Conservation (phyloP, 35 echinoderm and acorn worm species). For the Eucidaris tribuloides region DNA sequence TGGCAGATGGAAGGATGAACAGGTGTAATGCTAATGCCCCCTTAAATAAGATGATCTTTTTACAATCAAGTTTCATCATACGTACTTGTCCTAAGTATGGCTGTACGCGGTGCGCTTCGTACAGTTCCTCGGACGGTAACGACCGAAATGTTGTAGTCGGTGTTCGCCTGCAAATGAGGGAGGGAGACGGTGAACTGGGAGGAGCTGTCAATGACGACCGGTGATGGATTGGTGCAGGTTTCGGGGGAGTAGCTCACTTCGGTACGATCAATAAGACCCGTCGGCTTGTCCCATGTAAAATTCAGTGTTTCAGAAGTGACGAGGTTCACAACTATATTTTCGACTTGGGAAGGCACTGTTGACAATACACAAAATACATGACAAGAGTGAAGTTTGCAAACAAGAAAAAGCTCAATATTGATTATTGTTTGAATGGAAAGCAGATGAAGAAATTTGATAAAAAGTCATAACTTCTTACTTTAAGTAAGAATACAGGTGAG, state of each 20-base stretch:
- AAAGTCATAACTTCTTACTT: too few species aligned
- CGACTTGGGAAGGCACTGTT: not conserved
- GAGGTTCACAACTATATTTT: not conserved
- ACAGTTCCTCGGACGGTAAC: not conserved
- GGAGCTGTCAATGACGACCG: not conserved
- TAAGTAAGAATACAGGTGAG: too few species aligned
- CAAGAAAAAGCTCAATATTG: too few species aligned
- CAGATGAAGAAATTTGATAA: too few species aligned
- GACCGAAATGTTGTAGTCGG: not conserved
- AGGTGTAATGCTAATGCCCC: too few species aligned
- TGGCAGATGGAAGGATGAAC: too few species aligned
- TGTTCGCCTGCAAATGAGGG: not conserved
- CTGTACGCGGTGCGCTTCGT: not conserved
- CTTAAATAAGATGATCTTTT: too few species aligned
- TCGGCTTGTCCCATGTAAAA: not conserved
- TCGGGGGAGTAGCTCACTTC: conserved; percentile 1
- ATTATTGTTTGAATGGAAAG: too few species aligned
- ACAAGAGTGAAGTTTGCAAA: too few species aligned
- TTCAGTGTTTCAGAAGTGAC: not conserved
- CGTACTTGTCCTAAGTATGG: not conserved
- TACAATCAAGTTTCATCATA: too few species aligned
- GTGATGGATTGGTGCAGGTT: conserved; percentile 14
- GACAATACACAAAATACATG: too few species aligned
- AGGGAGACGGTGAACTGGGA: not conserved
- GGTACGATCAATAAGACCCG: not conserved